Evolutionary conservation across 2,888 invertebrate genomes (phyloP), one percentile per base, ranked within the genome.

Genomic region (Salpingus planirostris): DNA sequence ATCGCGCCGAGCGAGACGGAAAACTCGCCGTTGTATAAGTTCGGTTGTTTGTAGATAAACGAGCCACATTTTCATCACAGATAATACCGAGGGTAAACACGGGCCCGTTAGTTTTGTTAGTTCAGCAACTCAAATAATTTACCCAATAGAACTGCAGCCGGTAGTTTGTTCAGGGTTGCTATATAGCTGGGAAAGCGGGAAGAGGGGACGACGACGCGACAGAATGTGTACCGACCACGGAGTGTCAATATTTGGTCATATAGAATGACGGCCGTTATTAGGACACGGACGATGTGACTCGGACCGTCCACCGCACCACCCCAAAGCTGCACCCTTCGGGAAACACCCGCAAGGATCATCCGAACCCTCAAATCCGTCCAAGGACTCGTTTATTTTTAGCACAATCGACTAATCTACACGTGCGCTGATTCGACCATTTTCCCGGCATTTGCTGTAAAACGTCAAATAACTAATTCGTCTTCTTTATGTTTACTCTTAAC

Each of bases 51-150:
- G 54, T 52, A 52, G 52, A 54, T 50, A 55, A 55, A 55, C 58
- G 56, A 55, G 54, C 59, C 61, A 57, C 60, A 59, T 62, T 62
- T 62, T 62, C 62, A 62, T 63, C 62, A 62, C 60, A 59, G 62
- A 62, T 64, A 63, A 64, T 63, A 60, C 61, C 47, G 52, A 54
- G 50, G 45, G 60, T 54, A 64, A 64, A 64, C 59, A 63, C 43
- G 45, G 50, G 57, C 49, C 60, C 59, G 63, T 63, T 63, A 61
- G 62, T 62, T 63, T 60, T 64, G 62, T 64, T 64, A 64, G 64
- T 63, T 64, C 57, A 63, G 62, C 59, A 65, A 64, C 64, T 65
- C 63, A 63, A 65, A 64, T 64, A 64, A 64, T 64, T 64, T 63
- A 62, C 61, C 60, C 62, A 54, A 59, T 60, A 60, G 61, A 57